A percentile compares a stretch with the other conserved stretches of the same genome.
Evolutionary conservation across 2,113 vertebrate species (phyloP).

Genomic region (Atrichornis clamosus): DNA sequence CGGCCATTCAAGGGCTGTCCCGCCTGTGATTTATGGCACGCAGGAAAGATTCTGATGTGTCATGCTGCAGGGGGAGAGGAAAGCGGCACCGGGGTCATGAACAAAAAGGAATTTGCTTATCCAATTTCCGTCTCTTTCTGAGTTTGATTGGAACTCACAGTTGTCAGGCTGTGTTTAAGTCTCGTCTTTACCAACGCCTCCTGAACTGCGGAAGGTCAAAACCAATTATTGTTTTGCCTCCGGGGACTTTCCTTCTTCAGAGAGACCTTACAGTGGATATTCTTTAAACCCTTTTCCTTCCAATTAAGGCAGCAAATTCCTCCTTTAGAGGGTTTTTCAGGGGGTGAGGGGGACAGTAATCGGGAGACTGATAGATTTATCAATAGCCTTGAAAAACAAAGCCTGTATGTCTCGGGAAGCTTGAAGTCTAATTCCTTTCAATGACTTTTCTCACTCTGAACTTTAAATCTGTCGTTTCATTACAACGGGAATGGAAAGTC

Average conservation of each 20-base stretch:
- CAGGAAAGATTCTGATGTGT: slow-evolving; percentile 62
- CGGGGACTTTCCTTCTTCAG: slow-evolving; percentile 61
- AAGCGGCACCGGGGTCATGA: slow-evolving; percentile 43
- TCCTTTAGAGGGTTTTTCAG: neutral
- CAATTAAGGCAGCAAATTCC: slow-evolving; percentile 40
- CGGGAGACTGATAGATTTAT: slow-evolving; percentile 25
- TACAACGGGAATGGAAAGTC: slow-evolving; percentile 68
- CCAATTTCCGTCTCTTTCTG: slow-evolving; percentile 63
- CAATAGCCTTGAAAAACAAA: slow-evolving; percentile 62
- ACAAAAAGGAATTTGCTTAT: slow-evolving; percentile 72
- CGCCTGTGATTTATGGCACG: neutral
- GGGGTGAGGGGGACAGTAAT: neutral
- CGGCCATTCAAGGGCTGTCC: slow-evolving; percentile 18
- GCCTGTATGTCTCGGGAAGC: slow-evolving; percentile 39
- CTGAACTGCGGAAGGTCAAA: slow-evolving; percentile 66
- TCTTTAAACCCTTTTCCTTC: slow-evolving; percentile 38
- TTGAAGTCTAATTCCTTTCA: slow-evolving; percentile 59
- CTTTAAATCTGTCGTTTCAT: slow-evolving; percentile 63
- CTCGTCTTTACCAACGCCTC: slow-evolving; percentile 55
- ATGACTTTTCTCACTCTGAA: slow-evolving; percentile 64
- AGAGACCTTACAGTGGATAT: slow-evolving; percentile 40
- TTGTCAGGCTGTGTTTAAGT: slow-evolving; percentile 64
- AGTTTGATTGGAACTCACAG: slow-evolving; percentile 53
- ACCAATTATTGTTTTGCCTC: slow-evolving; percentile 67
- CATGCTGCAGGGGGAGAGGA: slow-evolving; percentile 59